A percentile compares a stretch with the other conserved stretches of the same genome.
Conservation (phyloP, 2,888 invertebrate genomes). For the Thyatira batis region DNA sequence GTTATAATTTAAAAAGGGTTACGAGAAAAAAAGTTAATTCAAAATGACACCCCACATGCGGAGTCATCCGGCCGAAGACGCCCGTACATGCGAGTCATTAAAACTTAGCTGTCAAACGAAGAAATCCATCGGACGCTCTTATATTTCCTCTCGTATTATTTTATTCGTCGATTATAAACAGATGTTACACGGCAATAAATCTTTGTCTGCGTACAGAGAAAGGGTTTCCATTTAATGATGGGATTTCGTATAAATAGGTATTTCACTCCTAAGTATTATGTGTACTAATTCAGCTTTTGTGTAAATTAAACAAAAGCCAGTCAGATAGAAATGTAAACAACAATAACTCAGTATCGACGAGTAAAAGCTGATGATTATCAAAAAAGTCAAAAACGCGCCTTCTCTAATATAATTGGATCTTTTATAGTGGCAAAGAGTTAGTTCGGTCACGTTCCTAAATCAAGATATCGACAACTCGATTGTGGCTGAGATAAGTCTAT, state of each 20-base stretch:
- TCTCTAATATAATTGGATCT: constrained; percentile 13
- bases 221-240: constrained; percentile 22
- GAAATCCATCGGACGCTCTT: constrained; percentile 54
- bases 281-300: neutral
- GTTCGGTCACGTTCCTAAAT: constrained; percentile 30
- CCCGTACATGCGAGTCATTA: constrained; percentile 49
- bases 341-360: neutral
- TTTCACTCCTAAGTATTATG: neutral
- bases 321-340: neutral
- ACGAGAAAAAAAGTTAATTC: constrained; percentile 66
- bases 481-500: constrained; percentile 46
- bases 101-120: constrained; percentile 63
- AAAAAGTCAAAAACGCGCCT: neutral
- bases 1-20: constrained; percentile 76
- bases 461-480: constrained; percentile 56
- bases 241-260: neutral
- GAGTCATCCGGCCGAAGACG: constrained; percentile 30
- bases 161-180: constrained; percentile 72
- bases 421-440: constrained; percentile 11
- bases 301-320: neutral
- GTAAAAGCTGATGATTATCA: constrained; percentile 4
- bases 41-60: constrained; percentile 56
- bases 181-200: constrained; percentile 71
- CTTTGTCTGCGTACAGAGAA: constrained; percentile 48
- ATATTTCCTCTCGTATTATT: constrained; percentile 65